These are phyloP conservation scores for Tetramorium simillimum DNA, from an alignment of 1,140 invertebrate genomes.

Conservation along the genomic window DNA sequence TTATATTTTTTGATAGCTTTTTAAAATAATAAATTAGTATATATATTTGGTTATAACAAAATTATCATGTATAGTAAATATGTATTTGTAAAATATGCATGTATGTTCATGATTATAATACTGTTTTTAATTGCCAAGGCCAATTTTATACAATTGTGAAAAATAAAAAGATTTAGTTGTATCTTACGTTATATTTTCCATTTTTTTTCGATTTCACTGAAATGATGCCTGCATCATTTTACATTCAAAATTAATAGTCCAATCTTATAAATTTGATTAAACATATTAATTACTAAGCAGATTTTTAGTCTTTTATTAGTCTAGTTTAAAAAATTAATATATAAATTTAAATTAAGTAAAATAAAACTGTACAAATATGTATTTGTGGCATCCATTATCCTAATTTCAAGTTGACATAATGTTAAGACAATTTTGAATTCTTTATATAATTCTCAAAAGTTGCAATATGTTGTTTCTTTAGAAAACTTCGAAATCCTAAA, in stretches of 20 bases:
- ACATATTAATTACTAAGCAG: conserved; percentile 47
- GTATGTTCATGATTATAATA: conserved; percentile 1
- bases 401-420: neutral
- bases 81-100: neutral
- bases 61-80: neutral
- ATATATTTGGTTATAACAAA: conserved; percentile 29
- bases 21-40: conserved; percentile 22
- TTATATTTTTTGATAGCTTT: conserved; percentile 38
- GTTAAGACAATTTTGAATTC: conserved; percentile 9
- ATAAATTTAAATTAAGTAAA: conserved; percentile 12
- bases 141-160: conserved; percentile 18
- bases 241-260: neutral
- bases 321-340: neutral
- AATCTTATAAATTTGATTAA: conserved; percentile 53
- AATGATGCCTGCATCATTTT: conserved; percentile 20
- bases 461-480: conserved; percentile 76
- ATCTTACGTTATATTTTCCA: neutral
- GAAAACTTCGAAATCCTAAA: conserved; percentile 78
- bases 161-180: neutral
- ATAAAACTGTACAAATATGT: conserved; percentile 11
- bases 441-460: conserved; percentile 68
- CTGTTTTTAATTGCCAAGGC: neutral
- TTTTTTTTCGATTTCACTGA: neutral
- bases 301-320: conserved; percentile 34
- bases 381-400: neutral